Evolutionary conservation across 1,140 invertebrate species (phyloP).

Genomic region (Drosophila ficusphila): DNA sequence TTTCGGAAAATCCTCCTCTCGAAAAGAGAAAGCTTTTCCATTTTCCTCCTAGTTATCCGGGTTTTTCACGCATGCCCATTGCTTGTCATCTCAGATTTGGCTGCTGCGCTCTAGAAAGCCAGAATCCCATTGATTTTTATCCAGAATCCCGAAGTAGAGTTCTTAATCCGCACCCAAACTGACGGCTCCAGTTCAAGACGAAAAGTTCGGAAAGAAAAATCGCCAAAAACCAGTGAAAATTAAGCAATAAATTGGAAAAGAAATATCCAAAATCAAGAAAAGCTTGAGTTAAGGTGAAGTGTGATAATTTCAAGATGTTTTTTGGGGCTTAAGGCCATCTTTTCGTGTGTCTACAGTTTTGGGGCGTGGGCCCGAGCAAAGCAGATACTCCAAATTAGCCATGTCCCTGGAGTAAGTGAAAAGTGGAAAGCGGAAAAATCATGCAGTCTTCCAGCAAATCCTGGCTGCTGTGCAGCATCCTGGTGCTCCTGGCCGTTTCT

Average conservation of each 20-base stretch:
- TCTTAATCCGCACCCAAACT: slow-evolving; percentile 79
- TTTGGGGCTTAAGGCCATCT: neutral
- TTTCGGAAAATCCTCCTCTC: slow-evolving; percentile 5
- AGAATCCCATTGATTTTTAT: slow-evolving; percentile 76
- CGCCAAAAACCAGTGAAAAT: slow-evolving; percentile 31
- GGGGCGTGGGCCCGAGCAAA: slow-evolving; percentile 46
- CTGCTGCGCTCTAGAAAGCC: slow-evolving; percentile 68
- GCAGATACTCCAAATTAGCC: slow-evolving; percentile 16
- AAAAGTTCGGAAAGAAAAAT: slow-evolving; percentile 48
- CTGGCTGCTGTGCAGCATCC: slow-evolving; percentile 55
- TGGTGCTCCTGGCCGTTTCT: slow-evolving; percentile 56
- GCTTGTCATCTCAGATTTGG: slow-evolving; percentile 14
- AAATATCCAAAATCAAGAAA: slow-evolving; percentile 22
- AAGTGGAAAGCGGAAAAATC: slow-evolving; percentile 20
- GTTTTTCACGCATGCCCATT: slow-evolving; percentile 16
- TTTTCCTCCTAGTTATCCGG: slow-evolving; percentile 49
- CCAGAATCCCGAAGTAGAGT: slow-evolving; percentile 72
- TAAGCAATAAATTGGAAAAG: slow-evolving; percentile 12
- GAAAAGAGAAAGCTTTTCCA: slow-evolving; percentile 1
- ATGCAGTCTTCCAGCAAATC: slow-evolving; percentile 54
- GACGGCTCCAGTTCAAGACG: slow-evolving; percentile 55
- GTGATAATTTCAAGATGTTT: neutral
- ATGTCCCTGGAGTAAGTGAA: slow-evolving; percentile 56
- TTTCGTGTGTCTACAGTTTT: slow-evolving; percentile 43
- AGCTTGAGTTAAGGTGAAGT: slow-evolving; percentile 29